Evolutionary conservation across 2,888 invertebrate species (phyloP), one percentile per base, ranked within the genome.

Genomic region (Patella depressa): DNA sequence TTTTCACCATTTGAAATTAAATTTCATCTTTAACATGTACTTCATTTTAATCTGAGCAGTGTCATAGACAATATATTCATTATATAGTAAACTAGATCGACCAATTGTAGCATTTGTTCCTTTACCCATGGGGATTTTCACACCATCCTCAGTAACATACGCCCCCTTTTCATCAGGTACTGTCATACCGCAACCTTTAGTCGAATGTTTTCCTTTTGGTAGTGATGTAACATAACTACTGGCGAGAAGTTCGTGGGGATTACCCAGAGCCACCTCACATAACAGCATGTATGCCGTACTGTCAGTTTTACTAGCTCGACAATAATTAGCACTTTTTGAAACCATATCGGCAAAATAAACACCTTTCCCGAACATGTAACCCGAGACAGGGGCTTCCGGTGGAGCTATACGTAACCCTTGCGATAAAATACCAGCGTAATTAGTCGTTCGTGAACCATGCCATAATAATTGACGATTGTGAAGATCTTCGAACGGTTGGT

Each of bases 261-360:
- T 95, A 71, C 99, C 99, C 3, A 99, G 93, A 0, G 99, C 98
- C 4, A 93, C 98, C 90, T 99, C 99, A 90, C 98, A 98, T 0
- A 99, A 93, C 87, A 99, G 89, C 93, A 99, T 89, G 69, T 98
- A 91, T 53, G 98, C 99, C n/a, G 94, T 94, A 0, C 95, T 94
- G 90, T 94, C 95, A 34, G 90, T 87, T 15, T 93, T 93, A 83
- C 93, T 94, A 2, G 98, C 95, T 89, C 94, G 94, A 92, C 98
- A 99, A 92, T 98, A 99, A 92, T 98, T 98, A 12, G 98, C 98
- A 0, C 98, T 98, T 91, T 99, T 99, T 11, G 97, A 96, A 2
- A 98, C 98, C 98, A 98, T 98, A 92, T 99, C 99, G 15, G 98
- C 98, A 92, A 99, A 98, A 92, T 98, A 98, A 78, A 93, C 88